Percentiles rank a stretch among this genome's conserved stretches.
These are phyloP conservation scores for Drosophila emarginata DNA, from an alignment of 2,888 invertebrate species.

Conservation along the genomic window DNA sequence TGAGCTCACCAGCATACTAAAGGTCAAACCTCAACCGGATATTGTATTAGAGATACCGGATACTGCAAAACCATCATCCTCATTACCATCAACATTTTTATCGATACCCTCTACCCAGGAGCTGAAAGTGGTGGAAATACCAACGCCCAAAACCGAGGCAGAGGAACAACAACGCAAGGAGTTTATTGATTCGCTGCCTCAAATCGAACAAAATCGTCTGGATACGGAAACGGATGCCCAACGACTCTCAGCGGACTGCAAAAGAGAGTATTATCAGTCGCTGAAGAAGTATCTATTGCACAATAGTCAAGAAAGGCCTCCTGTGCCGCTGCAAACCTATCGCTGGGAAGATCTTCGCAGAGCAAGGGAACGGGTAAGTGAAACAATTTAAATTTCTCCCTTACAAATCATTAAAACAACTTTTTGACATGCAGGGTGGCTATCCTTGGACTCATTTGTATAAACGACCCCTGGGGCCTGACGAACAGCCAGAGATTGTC, in stretches of 20 bases:
- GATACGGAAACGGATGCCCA: conserved; percentile 71
- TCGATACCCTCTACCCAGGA: conserved; percentile 36
- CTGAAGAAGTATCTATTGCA: conserved; percentile 80
- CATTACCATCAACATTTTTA: conserved; percentile 17
- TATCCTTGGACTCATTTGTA: conserved; percentile 92
- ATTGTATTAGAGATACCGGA: conserved; percentile 45
- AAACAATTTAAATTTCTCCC: too few relatives aligned
- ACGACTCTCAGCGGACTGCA: conserved; percentile 78
- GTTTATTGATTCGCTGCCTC: conserved; percentile 81
- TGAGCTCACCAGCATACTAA: conserved; percentile 78
- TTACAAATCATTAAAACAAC: neutral
- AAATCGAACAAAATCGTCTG: conserved; percentile 61
- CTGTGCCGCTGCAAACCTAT: conserved; percentile 89
- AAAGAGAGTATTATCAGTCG: conserved; percentile 81
- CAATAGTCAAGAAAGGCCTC: conserved; percentile 83
- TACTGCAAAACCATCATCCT: conserved; percentile 8
- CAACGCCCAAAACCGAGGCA: conserved; percentile 75
- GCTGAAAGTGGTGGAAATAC: conserved; percentile 72
- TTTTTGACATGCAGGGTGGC: conserved; percentile 83
- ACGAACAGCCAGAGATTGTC: conserved; percentile 82
- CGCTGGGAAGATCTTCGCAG: conserved; percentile 91
- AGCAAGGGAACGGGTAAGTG: conserved; percentile 84
- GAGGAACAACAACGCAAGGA: conserved; percentile 79
- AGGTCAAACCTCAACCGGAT: conserved; percentile 65
- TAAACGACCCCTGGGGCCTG: conserved; percentile 85